Evolutionary conservation across 2,113 vertebrate genomes (phyloP), one percentile per base, ranked within the genome.

Genomic region (Callithrix jacchus): DNA sequence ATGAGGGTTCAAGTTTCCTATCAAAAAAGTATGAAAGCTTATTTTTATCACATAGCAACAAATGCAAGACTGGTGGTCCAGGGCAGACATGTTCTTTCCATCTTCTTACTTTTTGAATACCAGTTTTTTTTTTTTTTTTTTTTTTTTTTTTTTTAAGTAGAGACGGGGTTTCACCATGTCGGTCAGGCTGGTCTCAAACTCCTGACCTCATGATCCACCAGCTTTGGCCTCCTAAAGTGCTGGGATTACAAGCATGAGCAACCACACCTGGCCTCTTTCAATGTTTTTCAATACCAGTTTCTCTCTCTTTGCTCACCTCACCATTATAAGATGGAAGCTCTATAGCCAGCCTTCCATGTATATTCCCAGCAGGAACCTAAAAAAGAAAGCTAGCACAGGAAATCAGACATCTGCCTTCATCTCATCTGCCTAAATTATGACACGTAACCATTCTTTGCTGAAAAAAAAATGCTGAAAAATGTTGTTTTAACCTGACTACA

Each of bases 381-480:
- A 37, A 64, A 42, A 54, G 40, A 18, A 5, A 52, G 66, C 74
- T 54, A 52, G 10, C 86, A 89, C 6, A 21, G 14, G 52, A 77
- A 83, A 66, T 61, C 23, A 8, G 7, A 58, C 71, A 32, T 88
- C 27, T 64, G 9, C 27, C 47, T 94, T 88, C 21, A 42, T 40
- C 27, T 84, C 25, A n/a, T n/a, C 73, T n/a, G 35, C 21, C 20
- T 73, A 10, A 97, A 80, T 5, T 42, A 56, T n/a, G 70, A 68
- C 16, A 6, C 10, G 0, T 3, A 47, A 8, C 16, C 27, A 80
- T 30, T 17, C 2, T 6, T 66, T 13, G 6, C 2, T 64, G 23
- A 25, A 64, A 71, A 82, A 42, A 42, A 74, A 42, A 76, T 40
- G 13, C 11, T n/a, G 45, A 90, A 25, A 56, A 42, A 68, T 45